Conservation (phyloP, 2,113 vertebrate species). For the Ondatra zibethicus region DNA sequence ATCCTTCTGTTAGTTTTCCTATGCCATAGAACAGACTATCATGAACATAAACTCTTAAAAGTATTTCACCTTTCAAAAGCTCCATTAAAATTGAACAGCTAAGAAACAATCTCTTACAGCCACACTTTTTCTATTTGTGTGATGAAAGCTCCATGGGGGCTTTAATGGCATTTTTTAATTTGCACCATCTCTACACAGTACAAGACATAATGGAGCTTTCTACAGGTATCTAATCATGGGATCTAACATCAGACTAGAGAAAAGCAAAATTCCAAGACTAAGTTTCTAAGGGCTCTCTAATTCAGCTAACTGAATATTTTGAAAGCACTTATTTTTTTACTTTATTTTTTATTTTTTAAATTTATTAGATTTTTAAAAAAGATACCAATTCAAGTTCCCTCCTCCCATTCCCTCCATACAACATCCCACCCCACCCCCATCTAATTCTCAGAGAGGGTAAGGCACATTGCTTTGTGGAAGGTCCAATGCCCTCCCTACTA, state of each 20-base stretch:
- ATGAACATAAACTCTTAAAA: neutral
- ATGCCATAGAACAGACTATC: neutral
- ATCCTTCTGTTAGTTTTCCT: neutral
- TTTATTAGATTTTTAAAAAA: no score
- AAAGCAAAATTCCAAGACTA: neutral
- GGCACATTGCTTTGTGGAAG: no score
- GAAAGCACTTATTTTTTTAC: neutral
- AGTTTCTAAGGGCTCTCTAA: neutral
- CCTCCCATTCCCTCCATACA: no score
- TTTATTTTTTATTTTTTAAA: no score
- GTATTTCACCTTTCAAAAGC: neutral
- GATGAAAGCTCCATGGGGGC: neutral
- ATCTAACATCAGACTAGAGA: neutral
- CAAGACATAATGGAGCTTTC: conserved; percentile 3
- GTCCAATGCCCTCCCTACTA: no score
- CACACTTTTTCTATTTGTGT: neutral
- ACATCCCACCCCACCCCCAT: no score
- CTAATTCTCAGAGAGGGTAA: no score
- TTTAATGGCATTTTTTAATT: conserved; percentile 36
- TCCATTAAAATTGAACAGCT: neutral
- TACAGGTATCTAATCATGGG: neutral
- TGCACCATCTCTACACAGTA: neutral
- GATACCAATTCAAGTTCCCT: no score
- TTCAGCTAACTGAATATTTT: conserved; percentile 20
- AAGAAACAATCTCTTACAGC: neutral